Evolutionary conservation across 1,140 invertebrate species (phyloP).

Genomic region (Hyles vespertilio): DNA sequence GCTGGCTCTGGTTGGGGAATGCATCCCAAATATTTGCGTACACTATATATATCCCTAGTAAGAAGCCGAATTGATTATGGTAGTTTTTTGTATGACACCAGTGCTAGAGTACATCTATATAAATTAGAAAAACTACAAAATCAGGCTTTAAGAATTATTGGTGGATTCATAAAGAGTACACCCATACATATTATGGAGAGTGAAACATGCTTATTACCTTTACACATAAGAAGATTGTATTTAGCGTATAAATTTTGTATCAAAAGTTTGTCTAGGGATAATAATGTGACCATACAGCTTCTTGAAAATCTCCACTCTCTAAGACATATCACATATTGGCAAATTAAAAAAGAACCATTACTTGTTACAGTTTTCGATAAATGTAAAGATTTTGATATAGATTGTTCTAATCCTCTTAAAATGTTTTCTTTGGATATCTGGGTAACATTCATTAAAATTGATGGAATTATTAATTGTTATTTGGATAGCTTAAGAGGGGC

Average conservation of each 20-base stretch:
- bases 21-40: slow-evolving; percentile 20
- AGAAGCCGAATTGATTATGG: slow-evolving; percentile 5
- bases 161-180: slow-evolving; percentile 6
- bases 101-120: background rate
- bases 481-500: no score
- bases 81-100: background rate
- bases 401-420: no score
- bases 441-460: no score
- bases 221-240: background rate
- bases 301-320: no score
- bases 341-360: no score
- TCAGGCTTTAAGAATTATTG: slow-evolving; percentile 5
- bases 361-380: no score
- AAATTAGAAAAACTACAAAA: slow-evolving; percentile 7
- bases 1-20: slow-evolving; percentile 20
- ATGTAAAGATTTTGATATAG: no score
- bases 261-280: background rate
- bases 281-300: background rate
- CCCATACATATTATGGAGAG: slow-evolving; percentile 9
- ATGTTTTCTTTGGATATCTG: no score
- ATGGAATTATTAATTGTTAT: no score
- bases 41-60: slow-evolving; percentile 13
- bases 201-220: background rate
- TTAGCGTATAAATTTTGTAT: slow-evolving; percentile 12
- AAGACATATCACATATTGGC: no score